phyloP scores from a whole-genome alignment of 2,113 vertebrate genomes.

The Microtus montanus region DNA sequence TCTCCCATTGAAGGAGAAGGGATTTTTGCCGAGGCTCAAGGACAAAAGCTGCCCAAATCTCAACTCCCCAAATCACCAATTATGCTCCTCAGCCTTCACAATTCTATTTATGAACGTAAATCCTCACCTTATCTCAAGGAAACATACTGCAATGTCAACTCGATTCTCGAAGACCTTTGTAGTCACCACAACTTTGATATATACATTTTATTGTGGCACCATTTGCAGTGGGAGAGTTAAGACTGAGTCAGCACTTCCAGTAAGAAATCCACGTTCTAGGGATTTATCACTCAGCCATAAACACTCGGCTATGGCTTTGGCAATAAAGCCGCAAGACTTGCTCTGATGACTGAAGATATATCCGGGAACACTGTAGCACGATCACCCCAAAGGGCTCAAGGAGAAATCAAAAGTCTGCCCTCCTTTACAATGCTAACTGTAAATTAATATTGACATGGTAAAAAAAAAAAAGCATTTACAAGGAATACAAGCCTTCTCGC shows the following conservation, averaged over 20 bases:
- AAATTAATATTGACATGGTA: not conserved
- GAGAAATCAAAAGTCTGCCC: not conserved
- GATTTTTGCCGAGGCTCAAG: constrained; percentile 51
- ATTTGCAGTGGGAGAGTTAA: constrained; percentile 56
- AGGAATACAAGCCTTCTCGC: not conserved
- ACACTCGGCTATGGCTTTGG: constrained; percentile 59
- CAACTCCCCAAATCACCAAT: constrained; percentile 66
- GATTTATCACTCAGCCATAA: constrained; percentile 73
- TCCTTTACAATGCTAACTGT: not conserved
- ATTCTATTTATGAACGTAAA: constrained; percentile 74
- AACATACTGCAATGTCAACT: constrained; percentile 73
- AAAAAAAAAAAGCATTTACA: not conserved
- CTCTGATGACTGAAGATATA: not conserved
- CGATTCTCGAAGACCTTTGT: constrained; percentile 68
- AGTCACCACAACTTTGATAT: constrained; percentile 74
- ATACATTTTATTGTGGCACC: constrained; percentile 70
- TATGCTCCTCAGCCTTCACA: constrained; percentile 30
- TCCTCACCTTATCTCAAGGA: constrained; percentile 75
- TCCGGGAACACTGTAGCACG: not conserved
- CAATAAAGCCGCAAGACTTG: constrained; percentile 51
- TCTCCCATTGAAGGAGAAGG: not conserved
- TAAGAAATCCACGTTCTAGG: constrained; percentile 60
- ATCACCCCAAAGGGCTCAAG: not conserved
- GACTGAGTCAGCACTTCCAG: constrained; percentile 75
- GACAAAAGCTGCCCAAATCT: constrained; percentile 70